Evolutionary conservation across 1,140 invertebrate species (phyloP).

Genomic region (Zaprionus camerounensis): DNA sequence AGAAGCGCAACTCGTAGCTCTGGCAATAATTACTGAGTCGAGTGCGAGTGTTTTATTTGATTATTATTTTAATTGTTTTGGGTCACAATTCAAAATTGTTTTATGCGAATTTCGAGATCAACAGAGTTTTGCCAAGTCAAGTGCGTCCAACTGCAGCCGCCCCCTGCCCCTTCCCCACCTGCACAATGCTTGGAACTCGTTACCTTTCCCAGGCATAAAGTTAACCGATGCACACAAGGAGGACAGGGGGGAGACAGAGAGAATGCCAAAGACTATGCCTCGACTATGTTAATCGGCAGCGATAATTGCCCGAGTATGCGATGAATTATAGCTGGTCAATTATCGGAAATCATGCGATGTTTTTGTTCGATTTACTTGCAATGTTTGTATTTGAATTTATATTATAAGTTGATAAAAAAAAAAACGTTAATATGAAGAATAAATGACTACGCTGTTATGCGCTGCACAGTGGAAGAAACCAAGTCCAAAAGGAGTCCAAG

Average conservation of each 20-base stretch:
- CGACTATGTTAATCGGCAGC: conserved; percentile 13
- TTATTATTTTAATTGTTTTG: conserved; percentile 61
- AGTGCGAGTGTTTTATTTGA: not conserved
- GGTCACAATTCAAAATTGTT: conserved; percentile 56
- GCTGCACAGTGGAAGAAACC: conserved; percentile 28
- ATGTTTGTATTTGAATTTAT: conserved; percentile 28
- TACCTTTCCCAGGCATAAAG: conserved; percentile 19
- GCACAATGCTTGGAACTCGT: conserved; percentile 11
- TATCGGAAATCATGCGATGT: conserved; percentile 28
- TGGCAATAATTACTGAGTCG: conserved; percentile 53
- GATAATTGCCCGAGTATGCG: conserved; percentile 24
- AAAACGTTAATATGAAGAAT: conserved; percentile 23
- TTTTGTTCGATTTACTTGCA: conserved; percentile 34
- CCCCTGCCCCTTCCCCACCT: not conserved
- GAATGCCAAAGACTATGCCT: not conserved
- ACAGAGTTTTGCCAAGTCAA: conserved; percentile 19
- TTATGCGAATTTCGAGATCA: conserved; percentile 45
- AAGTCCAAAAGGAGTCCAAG: conserved; percentile 6
- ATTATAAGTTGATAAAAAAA: conserved; percentile 13
- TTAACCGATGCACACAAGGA: not conserved
- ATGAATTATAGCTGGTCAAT: conserved; percentile 41
- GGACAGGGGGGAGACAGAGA: not conserved
- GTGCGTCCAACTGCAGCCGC: conserved; percentile 12
- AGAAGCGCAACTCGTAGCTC: not conserved
- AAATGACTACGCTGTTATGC: conserved; percentile 2